Percentiles rank a stretch among this genome's conserved stretches.
Conservation (phyloP, 2,797 vertebrate species). For the Eidolon dupreanum region DNA sequence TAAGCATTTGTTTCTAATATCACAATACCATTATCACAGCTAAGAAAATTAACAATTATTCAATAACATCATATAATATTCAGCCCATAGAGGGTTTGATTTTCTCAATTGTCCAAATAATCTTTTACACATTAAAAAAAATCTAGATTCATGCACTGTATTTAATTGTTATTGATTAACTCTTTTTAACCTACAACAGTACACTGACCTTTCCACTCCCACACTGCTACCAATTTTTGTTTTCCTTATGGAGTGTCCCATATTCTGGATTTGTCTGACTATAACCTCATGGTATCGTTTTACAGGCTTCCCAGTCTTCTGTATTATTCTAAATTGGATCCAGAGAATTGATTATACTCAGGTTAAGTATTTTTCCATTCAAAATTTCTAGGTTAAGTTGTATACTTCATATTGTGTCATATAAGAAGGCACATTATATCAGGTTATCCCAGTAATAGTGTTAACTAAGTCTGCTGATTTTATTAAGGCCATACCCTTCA, state of each 20-base stretch:
- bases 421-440: not conserved
- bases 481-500: not conserved
- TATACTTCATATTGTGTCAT: not conserved
- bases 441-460: not conserved
- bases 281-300: not conserved
- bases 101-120: not conserved
- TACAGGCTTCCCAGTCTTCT: not conserved
- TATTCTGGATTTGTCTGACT: not conserved
- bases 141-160: not conserved
- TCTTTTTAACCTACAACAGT: not conserved
- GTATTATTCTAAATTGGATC: not conserved
- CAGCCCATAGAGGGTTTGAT: not conserved
- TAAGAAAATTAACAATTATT: not conserved
- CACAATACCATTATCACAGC: not conserved
- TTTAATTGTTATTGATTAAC: not conserved
- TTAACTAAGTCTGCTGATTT: not conserved
- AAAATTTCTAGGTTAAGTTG: not conserved
- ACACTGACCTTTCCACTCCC: not conserved
- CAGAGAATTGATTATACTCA: not conserved
- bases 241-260: not conserved
- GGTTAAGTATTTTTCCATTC: not conserved
- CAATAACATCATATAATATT: not conserved
- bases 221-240: not conserved
- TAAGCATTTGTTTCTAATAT: not conserved
- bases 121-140: not conserved